Conservation (phyloP, 2,797 vertebrate species). For the Hippopotamyrus pictus region DNA sequence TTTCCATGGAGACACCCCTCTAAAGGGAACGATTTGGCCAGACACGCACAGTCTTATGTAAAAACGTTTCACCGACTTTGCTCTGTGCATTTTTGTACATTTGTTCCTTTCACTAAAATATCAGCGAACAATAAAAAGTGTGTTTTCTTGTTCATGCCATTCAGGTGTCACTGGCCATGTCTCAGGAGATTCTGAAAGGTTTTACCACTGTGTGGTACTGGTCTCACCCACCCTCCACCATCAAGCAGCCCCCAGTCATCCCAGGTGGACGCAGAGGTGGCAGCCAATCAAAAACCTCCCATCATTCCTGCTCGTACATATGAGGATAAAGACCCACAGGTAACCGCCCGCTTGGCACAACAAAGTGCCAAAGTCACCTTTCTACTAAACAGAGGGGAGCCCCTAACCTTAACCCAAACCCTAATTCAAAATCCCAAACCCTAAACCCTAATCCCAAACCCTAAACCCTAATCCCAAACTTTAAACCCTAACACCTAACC, state of each 20-base stretch:
- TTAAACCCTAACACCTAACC: no score
- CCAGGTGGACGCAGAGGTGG: background rate
- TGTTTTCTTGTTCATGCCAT: background rate
- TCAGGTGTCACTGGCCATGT: background rate
- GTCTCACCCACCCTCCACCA: background rate
- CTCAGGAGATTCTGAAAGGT: background rate
- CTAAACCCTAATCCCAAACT: no score
- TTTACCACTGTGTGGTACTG: background rate
- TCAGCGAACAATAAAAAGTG: background rate
- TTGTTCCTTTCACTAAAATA: background rate
- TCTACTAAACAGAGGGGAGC: no score
- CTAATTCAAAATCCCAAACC: no score
- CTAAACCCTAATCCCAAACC: no score
- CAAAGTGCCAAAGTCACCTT: background rate
- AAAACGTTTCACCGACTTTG: background rate
- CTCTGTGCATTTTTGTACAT: background rate
- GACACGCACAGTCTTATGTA: background rate
- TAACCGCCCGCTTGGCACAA: background rate
- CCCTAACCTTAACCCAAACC: background rate
- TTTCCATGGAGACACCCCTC: slow-evolving; percentile 20
- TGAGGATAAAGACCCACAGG: background rate
- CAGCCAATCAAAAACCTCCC: background rate
- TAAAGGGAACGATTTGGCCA: background rate
- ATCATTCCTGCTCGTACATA: background rate
- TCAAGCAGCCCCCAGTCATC: background rate